A percentile compares a stretch with the other conserved stretches of the same genome.
Evolutionary conservation across 1,140 invertebrate species (phyloP).

Genomic region (Plodia interpunctella): DNA sequence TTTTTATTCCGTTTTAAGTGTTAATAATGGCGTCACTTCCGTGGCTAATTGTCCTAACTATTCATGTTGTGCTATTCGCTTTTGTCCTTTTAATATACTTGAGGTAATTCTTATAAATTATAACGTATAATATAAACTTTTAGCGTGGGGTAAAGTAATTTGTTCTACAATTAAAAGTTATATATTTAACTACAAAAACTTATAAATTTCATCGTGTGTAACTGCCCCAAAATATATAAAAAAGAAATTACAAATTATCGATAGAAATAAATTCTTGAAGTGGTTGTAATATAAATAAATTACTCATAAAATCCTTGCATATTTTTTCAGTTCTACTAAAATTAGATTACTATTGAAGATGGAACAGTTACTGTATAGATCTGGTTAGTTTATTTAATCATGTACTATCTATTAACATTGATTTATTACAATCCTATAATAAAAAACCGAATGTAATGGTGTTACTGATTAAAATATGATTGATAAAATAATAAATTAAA

Average conservation of each 20-base stretch:
- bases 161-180: neutral
- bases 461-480: slow-evolving; percentile 41
- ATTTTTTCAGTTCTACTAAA: too few species aligned
- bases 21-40: neutral
- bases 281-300: neutral
- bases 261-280: too few species aligned
- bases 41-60: neutral
- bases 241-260: too few species aligned
- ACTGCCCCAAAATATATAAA: neutral
- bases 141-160: neutral
- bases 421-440: neutral
- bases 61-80: neutral
- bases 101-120: neutral
- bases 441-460: slow-evolving; percentile 29
- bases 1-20: too few species aligned
- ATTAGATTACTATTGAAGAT: too few species aligned
- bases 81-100: neutral
- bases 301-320: neutral
- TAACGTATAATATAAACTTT: neutral
- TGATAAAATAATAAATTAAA: slow-evolving; percentile 12
- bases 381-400: too few species aligned
- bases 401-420: neutral
- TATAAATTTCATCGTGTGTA: neutral
- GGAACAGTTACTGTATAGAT: too few species aligned
- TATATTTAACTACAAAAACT: neutral